Base-by-base conservation (phyloP, 2,888 invertebrate genomes). In the Gisinianus flammeolus region DNA sequence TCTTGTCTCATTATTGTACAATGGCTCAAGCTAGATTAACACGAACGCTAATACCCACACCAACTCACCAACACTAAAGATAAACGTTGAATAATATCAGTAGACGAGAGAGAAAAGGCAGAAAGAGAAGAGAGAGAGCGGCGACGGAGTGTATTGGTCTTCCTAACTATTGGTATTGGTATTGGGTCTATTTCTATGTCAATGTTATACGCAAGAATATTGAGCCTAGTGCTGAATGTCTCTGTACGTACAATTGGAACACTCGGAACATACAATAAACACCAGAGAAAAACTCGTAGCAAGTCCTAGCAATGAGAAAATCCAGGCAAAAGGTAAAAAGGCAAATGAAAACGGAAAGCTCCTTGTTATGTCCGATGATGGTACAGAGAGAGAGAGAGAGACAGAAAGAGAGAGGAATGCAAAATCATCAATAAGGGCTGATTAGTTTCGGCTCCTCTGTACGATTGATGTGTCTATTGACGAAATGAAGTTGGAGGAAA, bases 371-470 rank as follows among this genome's bases (percentile, higher is more conserved):
- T n/a, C n/a, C n/a, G n/a, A n/a, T n/a, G n/a, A n/a, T n/a, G n/a
- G n/a, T 6, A 62, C 26, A 28, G 26, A 62, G 62, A 28, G 26
- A 28, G 22, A n/a, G 22, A 58, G 22, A 44, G 44, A 44, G 44
- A 44, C 16, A 44, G 44, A 44, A 1, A 44, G 44, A 78, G 76
- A 73, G 68, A 79, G 80, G 82, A 83, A 83, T 84, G 84, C 81
- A 70, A 83, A 83, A 82, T 83, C 82, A 83, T 84, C 84, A 84
- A 84, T 84, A 84, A 84, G 80, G 69, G 76, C 81, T 84, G 83
- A 84, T 84, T 84, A 82, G 83, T 79, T 81, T 80, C 83, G 83
- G 81, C 82, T 82, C 79, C 80, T 81, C 80, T 81, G 74, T 81
- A 77, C 73, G 79, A 80, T 80, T 81, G 81, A 81, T 81, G 81